phyloP scores from a whole-genome alignment of 2,888 invertebrate species.

The Oegoconia quadripuncta region DNA sequence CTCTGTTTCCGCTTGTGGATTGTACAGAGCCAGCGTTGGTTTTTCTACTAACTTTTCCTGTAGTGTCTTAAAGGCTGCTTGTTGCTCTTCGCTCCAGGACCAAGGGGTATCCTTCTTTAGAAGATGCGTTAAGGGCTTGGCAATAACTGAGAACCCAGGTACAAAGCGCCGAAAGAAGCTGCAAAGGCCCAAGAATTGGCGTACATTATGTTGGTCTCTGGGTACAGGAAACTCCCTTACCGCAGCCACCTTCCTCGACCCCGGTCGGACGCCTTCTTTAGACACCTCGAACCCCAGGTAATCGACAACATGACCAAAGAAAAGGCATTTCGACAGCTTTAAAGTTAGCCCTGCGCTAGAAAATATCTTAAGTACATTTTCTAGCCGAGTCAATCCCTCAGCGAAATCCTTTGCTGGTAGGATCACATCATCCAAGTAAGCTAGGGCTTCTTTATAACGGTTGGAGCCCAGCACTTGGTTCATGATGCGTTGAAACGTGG shows the following conservation, averaged over 20 bases:
- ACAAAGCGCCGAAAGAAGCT: constrained; percentile 18
- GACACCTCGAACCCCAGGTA: constrained; percentile 14
- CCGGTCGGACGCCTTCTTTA: constrained; percentile 14
- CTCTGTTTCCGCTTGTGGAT: constrained; percentile 23
- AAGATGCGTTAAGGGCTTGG: constrained; percentile 12
- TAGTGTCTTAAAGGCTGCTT: constrained; percentile 18
- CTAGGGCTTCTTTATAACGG: constrained; percentile 7
- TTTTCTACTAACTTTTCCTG: constrained; percentile 18
- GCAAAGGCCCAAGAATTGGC: constrained; percentile 16
- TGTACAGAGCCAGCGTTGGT: too few species aligned
- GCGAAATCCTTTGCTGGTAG: background rate
- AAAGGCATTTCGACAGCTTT: constrained; percentile 11
- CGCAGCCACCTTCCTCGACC: constrained; percentile 13
- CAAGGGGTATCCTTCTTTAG: constrained; percentile 16
- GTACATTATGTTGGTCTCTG: constrained; percentile 10
- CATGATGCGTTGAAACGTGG: constrained; percentile 31
- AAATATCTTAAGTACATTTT: background rate
- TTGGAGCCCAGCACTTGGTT: constrained; percentile 6
- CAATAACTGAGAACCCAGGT: constrained; percentile 11
- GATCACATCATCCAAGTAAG: constrained; percentile 16
- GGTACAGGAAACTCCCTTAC: constrained; percentile 11
- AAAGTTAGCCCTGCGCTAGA: constrained; percentile 8
- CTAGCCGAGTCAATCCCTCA: background rate
- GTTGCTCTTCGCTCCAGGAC: constrained; percentile 20
- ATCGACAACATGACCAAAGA: constrained; percentile 7